Percentiles rank a stretch among this genome's conserved stretches.
These are phyloP conservation scores for Odocoileus virginianus DNA, from an alignment of 2,113 vertebrate genomes.

Conservation along the genomic window DNA sequence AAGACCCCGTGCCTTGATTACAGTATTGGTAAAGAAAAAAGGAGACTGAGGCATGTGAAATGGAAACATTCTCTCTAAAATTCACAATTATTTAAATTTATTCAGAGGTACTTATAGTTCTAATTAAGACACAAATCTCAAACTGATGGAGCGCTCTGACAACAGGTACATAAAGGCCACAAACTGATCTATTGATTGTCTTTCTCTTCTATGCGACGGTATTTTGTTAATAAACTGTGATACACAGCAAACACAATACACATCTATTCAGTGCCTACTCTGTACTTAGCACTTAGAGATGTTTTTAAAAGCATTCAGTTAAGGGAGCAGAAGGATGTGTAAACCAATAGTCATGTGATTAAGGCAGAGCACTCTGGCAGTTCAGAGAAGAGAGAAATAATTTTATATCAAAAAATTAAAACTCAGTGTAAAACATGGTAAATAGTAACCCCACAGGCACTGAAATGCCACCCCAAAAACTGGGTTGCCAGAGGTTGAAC, in stretches of 20 bases:
- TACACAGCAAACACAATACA: neutral
- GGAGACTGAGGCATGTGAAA: conserved; percentile 29
- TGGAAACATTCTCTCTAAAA: conserved; percentile 49
- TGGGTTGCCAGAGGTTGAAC: neutral
- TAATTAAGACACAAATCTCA: conserved; percentile 23
- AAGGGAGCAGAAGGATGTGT: neutral
- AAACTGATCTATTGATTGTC: neutral
- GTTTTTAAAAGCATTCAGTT: neutral
- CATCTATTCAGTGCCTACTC: neutral
- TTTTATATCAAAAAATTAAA: neutral
- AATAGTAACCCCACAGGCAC: neutral
- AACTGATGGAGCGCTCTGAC: conserved; percentile 17
- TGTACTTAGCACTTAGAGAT: neutral
- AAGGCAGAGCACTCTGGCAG: neutral
- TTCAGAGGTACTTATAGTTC: conserved; percentile 34
- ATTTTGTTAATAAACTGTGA: neutral
- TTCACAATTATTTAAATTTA: conserved; percentile 58
- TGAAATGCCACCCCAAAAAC: neutral
- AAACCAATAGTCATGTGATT: neutral
- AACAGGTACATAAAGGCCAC: neutral
- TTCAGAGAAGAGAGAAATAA: neutral
- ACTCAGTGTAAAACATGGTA: neutral
- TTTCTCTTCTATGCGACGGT: neutral
- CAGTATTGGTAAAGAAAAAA: conserved; percentile 21
- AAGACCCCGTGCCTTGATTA: conserved; percentile 47